phyloP scores from a whole-genome alignment of 2,888 invertebrate genomes.

The Bhutanitis thaidina region DNA sequence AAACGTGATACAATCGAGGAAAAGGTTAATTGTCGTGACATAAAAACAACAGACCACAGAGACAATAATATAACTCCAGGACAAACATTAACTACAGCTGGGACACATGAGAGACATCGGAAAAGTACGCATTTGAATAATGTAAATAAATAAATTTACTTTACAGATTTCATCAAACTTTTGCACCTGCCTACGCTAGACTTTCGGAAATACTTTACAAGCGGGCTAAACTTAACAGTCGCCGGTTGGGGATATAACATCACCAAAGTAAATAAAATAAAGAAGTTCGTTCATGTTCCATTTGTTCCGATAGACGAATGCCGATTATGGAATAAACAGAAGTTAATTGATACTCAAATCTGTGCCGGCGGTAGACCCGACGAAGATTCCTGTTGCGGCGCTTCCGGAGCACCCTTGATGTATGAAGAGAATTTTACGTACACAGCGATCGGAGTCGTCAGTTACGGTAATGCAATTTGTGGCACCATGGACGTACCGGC shows the following conservation, averaged over 20 bases:
- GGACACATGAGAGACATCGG: no score
- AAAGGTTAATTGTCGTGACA: no score
- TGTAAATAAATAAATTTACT: no score
- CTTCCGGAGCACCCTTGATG: constrained; percentile 4
- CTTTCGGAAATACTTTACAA: neutral
- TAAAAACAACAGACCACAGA: no score
- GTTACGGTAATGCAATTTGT: constrained; percentile 59
- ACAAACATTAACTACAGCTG: no score
- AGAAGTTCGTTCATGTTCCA: constrained; percentile 29
- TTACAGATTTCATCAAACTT: constrained; percentile 18
- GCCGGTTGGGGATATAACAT: constrained; percentile 61
- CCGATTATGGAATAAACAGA: neutral
- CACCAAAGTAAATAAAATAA: constrained; percentile 36
- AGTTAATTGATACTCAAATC: constrained; percentile 49
- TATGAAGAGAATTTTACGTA: neutral
- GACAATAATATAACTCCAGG: no score
- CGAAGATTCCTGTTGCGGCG: constrained; percentile 82
- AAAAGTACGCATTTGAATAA: no score
- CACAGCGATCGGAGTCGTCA: constrained; percentile 36
- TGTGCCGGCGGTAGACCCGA: constrained; percentile 74
- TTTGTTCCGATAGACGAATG: constrained; percentile 26
- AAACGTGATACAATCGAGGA: no score
- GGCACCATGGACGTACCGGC: constrained; percentile 56
- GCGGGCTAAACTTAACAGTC: constrained; percentile 27
- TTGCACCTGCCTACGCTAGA: constrained; percentile 17